phyloP scores from a whole-genome alignment of 2,888 invertebrate species.

The Nomada fucata region DNA sequence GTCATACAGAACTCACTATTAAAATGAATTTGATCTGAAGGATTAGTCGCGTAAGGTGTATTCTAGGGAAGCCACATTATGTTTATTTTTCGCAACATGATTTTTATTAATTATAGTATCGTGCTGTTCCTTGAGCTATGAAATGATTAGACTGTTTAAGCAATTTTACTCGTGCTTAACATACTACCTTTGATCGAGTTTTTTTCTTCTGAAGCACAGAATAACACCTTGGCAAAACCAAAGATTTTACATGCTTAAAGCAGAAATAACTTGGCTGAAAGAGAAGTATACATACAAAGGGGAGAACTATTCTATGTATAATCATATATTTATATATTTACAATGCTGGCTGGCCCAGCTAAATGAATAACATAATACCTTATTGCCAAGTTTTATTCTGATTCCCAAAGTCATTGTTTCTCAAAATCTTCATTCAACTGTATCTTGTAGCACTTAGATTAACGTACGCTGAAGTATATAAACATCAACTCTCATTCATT shows the following conservation, averaged over 20 bases:
- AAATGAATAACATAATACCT: constrained; percentile 66
- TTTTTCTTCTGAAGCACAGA: constrained; percentile 50
- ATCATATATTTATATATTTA: constrained; percentile 74
- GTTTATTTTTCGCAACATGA: constrained; percentile 44
- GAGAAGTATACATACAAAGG: constrained; percentile 68
- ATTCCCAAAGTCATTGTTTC: constrained; percentile 64
- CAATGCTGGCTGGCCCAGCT: constrained; percentile 79
- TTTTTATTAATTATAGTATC: constrained; percentile 56
- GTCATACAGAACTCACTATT: constrained; percentile 71
- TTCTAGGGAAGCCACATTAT: constrained; percentile 29
- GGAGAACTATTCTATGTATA: constrained; percentile 69
- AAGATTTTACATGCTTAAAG: constrained; percentile 70
- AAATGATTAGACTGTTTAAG: constrained; percentile 71
- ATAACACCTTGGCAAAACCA: constrained; percentile 75
- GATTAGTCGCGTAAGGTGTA: constrained; percentile 33
- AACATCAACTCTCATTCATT: constrained; percentile 59
- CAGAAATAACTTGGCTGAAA: constrained; percentile 68
- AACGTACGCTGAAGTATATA: constrained; percentile 58
- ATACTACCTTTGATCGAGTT: constrained; percentile 43
- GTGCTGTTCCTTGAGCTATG: constrained; percentile 68
- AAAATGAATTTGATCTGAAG: constrained; percentile 59
- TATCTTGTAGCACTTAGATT: constrained; percentile 64
- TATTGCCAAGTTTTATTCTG: constrained; percentile 72
- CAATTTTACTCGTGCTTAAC: constrained; percentile 56
- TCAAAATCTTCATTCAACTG: constrained; percentile 61